Evolutionary conservation across 2,888 invertebrate genomes (phyloP), one percentile per base, ranked within the genome.

Genomic region (Pristionchus japonicus): DNA sequence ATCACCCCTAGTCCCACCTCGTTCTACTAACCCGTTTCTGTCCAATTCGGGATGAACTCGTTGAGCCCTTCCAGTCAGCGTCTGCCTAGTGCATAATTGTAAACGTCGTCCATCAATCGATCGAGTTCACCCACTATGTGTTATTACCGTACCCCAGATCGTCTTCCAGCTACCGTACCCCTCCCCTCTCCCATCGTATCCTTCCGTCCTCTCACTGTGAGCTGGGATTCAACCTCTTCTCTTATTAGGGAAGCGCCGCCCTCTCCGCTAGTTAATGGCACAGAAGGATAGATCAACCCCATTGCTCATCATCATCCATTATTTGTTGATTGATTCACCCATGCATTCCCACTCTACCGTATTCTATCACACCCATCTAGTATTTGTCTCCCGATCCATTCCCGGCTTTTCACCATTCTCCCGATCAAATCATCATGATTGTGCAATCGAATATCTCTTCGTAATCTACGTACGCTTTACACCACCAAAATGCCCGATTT

Each of bases 181-280:
- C 74, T 40, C 74, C 4, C 40, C 37, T 74, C 37, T 37, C 20
- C 23, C 11, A 23, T 74, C 37, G 77, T 77, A 77, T 77, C 77
- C 43, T 77, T 77, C 77, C 77, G 77, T 77, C 77, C 77, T 43
- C 43, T 77, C 77, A 43, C 77, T 77, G n/a, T n/a, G 77, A 43
- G 43, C n/a, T 27, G 37, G 77, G 77, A 20, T 40, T 77, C 77
- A 57, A 23, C 40, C 37, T 77, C 47, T 43, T 47, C 77, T 27
- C 77, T 77, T 77, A 77, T 77, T 20, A 77, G 77, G 47, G 77
- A 47, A 27, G 20, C 70, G 31, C 20, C 9, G 2, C n/a, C 23
- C 43, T 20, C 34, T 27, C 17, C 40, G 17, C 74, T 23, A 77
- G 77, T 77, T 43, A 77, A 11, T n/a, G n/a, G 43, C 43, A 77